Base-by-base conservation (phyloP, 2,113 vertebrate species). In the Seriola rivoliana region DNA sequence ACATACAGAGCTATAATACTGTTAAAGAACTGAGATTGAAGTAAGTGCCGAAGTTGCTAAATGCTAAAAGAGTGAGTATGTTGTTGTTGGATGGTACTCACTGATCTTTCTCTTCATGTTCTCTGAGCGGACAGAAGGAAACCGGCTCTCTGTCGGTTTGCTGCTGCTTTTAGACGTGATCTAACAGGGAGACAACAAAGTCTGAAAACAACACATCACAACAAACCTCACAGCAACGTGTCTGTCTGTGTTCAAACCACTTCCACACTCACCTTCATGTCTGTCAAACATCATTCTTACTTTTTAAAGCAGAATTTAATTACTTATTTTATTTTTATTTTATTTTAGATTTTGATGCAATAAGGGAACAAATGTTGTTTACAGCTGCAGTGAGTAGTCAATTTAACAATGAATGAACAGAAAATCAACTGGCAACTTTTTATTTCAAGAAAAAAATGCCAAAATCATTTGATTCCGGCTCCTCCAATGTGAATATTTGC, bases 81-180 rank as follows among this genome's bases (percentile, higher is more conserved):
- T 0, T 38, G 5, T 23, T 14, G 4, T 0, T 19, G 12, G 29
- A 5, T 5, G 19, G 66, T 71, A 96, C 96, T 94, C 90, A 99
- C 98, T 97, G 89, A 99, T 99, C 88, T 98, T 99, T 79, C 96
- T 95, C 90, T 96, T 97, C 85, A 59, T 85, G 82, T 96, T 98
- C 78, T 97, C 96, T 36, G 96, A 91, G 3, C 92, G 80, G 32
- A 93, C 59, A 6, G 95, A 72, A 38, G 93, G 82, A 73, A 94
- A 95, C 48, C 95, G 95, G 78, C 76, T 74, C 66, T 96, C 95
- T 13, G 80, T 3, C 0, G 93, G 91, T 54, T 95, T 87, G 21
- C 75, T 95, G 91, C 84, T 97, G 12, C 97, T 96, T 78, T 96
- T 98, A 11, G 97, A 98, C 4, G 96, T 97, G 90, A 99, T 97